These are phyloP conservation scores for Zaprionus davidi DNA, from an alignment of 1,140 invertebrate species.

Conservation along the genomic window DNA sequence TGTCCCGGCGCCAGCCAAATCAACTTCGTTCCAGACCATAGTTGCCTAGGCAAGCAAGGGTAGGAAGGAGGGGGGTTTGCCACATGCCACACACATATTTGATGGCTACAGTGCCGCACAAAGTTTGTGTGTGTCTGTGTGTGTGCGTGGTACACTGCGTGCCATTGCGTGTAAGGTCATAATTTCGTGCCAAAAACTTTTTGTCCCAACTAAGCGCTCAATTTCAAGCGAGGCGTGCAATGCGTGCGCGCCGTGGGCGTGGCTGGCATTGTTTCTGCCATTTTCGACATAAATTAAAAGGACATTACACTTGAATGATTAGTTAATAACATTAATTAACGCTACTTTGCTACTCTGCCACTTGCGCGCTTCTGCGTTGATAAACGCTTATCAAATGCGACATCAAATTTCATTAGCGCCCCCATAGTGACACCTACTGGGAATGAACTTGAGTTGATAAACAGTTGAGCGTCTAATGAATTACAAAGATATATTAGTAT, in stretches of 20 bases:
- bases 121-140: constrained; percentile 51
- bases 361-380: constrained; percentile 14
- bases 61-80: neutral
- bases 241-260: constrained; percentile 21
- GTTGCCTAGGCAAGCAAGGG: neutral
- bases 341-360: constrained; percentile 31
- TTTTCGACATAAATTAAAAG: constrained; percentile 62
- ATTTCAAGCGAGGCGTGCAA: constrained; percentile 54
- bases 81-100: constrained; percentile 23
- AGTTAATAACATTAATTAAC: constrained; percentile 75
- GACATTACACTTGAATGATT: constrained; percentile 57
- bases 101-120: constrained; percentile 42
- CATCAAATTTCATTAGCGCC: constrained; percentile 36
- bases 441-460: neutral
- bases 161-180: constrained; percentile 66
- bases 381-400: constrained; percentile 38
- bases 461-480: neutral
- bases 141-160: neutral
- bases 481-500: neutral
- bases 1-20: constrained; percentile 61
- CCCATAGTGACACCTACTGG: constrained; percentile 3
- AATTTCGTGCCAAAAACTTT: constrained; percentile 57
- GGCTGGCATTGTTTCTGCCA: constrained; percentile 27
- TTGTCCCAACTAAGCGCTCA: constrained; percentile 61
- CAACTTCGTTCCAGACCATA: constrained; percentile 33